These are phyloP conservation scores for Leptinotarsa defecta DNA, from an alignment of 1,140 invertebrate species.

Conservation along the genomic window DNA sequence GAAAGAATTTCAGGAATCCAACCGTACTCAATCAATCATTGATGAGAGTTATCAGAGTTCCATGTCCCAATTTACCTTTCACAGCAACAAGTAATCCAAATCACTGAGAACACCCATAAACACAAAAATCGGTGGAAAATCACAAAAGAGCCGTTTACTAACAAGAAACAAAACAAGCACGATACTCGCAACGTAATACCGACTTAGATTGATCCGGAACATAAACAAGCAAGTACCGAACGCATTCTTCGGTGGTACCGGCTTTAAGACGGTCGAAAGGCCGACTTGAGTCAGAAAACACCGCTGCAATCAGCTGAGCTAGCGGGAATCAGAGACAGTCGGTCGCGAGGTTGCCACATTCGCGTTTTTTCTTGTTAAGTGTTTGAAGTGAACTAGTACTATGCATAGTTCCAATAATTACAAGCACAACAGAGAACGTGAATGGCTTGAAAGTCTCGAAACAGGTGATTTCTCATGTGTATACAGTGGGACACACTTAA, in stretches of 20 bases:
- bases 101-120: background rate
- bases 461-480: too few species aligned
- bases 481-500: too few species aligned
- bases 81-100: background rate
- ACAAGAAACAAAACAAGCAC: background rate
- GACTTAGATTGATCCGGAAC: conserved; percentile 7
- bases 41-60: too few species aligned
- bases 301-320: conserved; percentile 21
- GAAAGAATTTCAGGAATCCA: too few species aligned
- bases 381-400: too few species aligned
- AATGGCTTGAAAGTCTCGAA: too few species aligned
- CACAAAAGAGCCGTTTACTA: background rate
- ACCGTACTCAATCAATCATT: too few species aligned
- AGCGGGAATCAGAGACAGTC: conserved; percentile 11
- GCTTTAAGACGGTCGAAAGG: conserved; percentile 12
- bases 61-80: background rate
- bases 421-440: too few species aligned
- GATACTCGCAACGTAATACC: background rate
- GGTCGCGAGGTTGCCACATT: background rate
- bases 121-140: background rate
- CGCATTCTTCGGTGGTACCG: conserved; percentile 12
- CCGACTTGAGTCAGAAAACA: conserved; percentile 21
- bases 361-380: too few species aligned
- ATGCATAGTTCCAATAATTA: too few species aligned
- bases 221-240: conserved; percentile 15